Evolutionary conservation across 2,113 vertebrate species (phyloP).

Genomic region (Fregata magnificens): DNA sequence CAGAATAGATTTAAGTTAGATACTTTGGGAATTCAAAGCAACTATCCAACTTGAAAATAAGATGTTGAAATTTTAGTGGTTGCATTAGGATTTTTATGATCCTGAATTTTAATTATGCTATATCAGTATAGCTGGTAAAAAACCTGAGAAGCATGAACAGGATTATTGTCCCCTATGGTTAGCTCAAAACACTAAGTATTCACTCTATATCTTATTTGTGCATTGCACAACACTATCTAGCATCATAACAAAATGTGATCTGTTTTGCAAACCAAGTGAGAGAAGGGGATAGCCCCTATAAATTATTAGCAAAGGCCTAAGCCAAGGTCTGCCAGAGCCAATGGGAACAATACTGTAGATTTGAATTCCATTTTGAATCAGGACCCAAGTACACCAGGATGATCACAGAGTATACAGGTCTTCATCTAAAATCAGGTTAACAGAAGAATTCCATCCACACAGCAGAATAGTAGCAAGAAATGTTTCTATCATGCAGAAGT

Average conservation of each 20-base stretch:
- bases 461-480: background rate
- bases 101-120: slow-evolving; percentile 22
- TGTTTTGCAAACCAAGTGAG: background rate
- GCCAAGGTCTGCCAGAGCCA: background rate
- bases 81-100: slow-evolving; percentile 9
- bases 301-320: background rate
- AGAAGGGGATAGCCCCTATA: background rate
- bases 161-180: background rate
- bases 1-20: background rate
- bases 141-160: background rate
- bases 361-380: background rate
- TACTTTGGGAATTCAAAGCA: background rate
- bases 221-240: background rate
- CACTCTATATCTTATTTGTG: background rate
- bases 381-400: too few relatives aligned
- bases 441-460: background rate
- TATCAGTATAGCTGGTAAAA: background rate
- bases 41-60: background rate
- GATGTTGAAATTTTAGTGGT: background rate
- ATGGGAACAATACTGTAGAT: background rate
- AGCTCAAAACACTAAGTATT: background rate
- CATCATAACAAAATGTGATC: background rate
- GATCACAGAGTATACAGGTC: background rate
- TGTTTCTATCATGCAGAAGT: background rate
- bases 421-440: background rate